Evolutionary conservation across 2,888 invertebrate genomes (phyloP).

Genomic region (Criorhina ranunculi): DNA sequence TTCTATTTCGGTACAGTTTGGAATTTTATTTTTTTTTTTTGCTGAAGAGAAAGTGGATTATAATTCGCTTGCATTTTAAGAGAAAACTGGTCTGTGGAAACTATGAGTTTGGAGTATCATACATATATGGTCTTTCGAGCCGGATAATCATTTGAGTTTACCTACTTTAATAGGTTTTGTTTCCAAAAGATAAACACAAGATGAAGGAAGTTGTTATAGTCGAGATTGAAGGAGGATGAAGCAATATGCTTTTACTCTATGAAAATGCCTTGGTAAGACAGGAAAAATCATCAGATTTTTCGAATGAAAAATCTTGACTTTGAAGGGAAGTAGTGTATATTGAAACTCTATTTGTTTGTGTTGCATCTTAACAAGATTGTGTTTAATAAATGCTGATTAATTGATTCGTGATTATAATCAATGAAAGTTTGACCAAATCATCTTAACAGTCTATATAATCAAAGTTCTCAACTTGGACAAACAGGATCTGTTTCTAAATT

Average conservation of each 20-base stretch:
- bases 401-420: too few species aligned
- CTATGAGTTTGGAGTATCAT: conserved; percentile 23
- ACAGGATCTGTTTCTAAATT: too few species aligned
- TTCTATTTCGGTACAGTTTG: conserved; percentile 3
- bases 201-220: conserved; percentile 21
- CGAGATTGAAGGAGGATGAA: not conserved
- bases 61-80: conserved; percentile 30
- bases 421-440: too few species aligned
- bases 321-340: too few species aligned
- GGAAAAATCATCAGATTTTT: too few species aligned
- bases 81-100: not conserved
- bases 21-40: conserved; percentile 16
- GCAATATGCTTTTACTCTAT: not conserved
- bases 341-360: too few species aligned
- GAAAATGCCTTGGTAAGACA: too few species aligned
- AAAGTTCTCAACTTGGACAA: too few species aligned
- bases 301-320: too few species aligned
- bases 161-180: conserved; percentile 37
- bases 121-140: conserved; percentile 52
- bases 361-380: too few species aligned
- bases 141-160: conserved; percentile 57
- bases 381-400: too few species aligned
- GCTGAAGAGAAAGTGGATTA: not conserved
- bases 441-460: too few species aligned
- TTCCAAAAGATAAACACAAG: conserved; percentile 25